A percentile compares a stretch with the other conserved stretches of the same genome.
Conservation (phyloP, 2,888 invertebrate species). For the Lucinisca nassula region DNA sequence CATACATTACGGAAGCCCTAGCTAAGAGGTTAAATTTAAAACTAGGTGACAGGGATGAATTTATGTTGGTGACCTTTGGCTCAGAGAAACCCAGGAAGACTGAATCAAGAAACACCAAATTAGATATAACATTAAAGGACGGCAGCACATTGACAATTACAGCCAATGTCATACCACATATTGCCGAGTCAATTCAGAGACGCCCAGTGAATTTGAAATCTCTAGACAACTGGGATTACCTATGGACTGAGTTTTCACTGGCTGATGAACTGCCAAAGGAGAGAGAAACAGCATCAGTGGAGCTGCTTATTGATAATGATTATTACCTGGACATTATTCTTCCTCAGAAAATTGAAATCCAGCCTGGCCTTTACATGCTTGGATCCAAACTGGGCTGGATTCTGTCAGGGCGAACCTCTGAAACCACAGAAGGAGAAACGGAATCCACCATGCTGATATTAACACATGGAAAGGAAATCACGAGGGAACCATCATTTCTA, state of each 20-base stretch:
- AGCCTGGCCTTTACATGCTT: neutral
- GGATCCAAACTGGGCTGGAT: slow-evolving; percentile 7
- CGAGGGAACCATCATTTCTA: neutral
- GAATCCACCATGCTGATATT: neutral
- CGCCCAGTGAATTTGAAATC: neutral
- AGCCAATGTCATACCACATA: neutral
- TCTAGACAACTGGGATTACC: neutral
- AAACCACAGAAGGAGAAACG: too few relatives aligned
- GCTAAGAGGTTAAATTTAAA: neutral
- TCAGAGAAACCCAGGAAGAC: neutral
- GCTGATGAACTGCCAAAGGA: neutral
- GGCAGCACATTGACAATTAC: neutral
- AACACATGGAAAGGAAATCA: neutral
- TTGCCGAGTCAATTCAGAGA: neutral
- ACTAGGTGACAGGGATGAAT: neutral
- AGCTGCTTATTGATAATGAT: neutral
- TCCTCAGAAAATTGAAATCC: neutral
- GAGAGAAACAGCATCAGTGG: neutral
- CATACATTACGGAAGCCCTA: neutral
- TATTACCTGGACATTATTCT: slow-evolving; percentile 7
- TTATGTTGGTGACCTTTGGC: neutral
- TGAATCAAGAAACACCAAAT: neutral
- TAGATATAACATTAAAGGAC: neutral
- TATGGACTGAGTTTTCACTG: neutral
- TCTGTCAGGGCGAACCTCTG: neutral